phyloP scores from a whole-genome alignment of 2,888 invertebrate genomes.

The Epirrhoe alternata region DNA sequence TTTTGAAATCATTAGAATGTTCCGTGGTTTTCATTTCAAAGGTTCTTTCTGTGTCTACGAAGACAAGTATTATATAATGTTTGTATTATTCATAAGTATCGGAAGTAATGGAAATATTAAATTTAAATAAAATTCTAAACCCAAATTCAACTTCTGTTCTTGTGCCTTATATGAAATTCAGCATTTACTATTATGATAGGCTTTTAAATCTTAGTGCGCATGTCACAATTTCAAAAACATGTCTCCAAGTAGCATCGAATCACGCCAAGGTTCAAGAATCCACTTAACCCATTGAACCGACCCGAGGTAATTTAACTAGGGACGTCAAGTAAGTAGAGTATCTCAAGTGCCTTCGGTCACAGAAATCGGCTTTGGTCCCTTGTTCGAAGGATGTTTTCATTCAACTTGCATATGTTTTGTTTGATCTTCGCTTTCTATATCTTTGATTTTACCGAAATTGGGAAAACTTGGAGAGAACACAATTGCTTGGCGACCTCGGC shows the following conservation, averaged over 20 bases:
- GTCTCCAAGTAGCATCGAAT: neutral
- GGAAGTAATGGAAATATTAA: neutral
- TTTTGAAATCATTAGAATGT: neutral
- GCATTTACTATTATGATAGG: too few species aligned
- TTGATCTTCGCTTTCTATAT: neutral
- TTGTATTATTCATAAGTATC: neutral
- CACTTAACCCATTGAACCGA: neutral
- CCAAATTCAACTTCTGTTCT: too few species aligned
- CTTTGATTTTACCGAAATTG: neutral
- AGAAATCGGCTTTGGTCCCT: conserved; percentile 3
- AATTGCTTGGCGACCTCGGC: neutral
- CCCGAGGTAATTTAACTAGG: neutral
- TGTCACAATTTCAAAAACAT: neutral
- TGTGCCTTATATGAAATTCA: too few species aligned
- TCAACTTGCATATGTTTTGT: neutral
- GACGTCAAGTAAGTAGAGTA: neutral
- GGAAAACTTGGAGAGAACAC: neutral
- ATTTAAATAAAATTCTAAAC: neutral
- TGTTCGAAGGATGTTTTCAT: neutral
- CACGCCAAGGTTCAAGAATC: conserved; percentile 3
- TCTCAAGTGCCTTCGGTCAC: conserved; percentile 8
- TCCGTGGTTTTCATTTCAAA: neutral
- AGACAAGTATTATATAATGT: neutral
- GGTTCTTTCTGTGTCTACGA: neutral
- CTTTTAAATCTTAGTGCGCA: neutral